phyloP scores from a whole-genome alignment of 1,140 invertebrate species.

The Heterodera carotae region DNA sequence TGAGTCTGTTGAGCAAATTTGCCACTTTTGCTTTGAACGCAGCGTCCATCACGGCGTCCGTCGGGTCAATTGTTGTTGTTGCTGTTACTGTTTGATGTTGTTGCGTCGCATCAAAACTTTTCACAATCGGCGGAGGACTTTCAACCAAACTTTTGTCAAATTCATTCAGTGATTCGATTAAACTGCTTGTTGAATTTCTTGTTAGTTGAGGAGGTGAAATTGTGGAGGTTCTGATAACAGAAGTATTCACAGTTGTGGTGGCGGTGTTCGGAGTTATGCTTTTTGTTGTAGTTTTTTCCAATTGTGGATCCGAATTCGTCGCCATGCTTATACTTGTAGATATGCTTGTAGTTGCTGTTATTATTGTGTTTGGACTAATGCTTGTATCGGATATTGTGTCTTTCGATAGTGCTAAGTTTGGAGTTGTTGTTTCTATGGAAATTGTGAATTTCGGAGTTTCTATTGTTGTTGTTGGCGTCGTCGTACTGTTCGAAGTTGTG shows the following conservation, averaged over 20 bases:
- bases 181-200: not conserved
- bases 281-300: not conserved
- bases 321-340: no score
- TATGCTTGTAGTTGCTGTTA: not conserved
- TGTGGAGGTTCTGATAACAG: not conserved
- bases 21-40: slow-evolving; percentile 20
- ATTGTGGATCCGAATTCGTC: not conserved
- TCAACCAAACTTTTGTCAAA: no score
- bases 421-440: not conserved
- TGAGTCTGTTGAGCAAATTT: slow-evolving; percentile 29
- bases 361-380: not conserved
- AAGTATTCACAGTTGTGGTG: no score
- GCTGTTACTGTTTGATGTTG: slow-evolving; percentile 26
- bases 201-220: not conserved
- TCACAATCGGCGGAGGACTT: no score
- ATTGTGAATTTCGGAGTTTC: not conserved
- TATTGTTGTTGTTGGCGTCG: not conserved
- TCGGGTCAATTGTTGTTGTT: slow-evolving; percentile 18
- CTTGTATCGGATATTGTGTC: not conserved
- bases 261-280: not conserved
- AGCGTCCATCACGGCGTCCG: not conserved
- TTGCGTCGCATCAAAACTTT: not conserved
- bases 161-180: no score
- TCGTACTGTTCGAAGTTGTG: not conserved
- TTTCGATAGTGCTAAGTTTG: not conserved